Percentiles rank a stretch among this genome's conserved stretches.
phyloP scores from a whole-genome alignment of 2,888 invertebrate species.

The Tanypteryx hageni region DNA sequence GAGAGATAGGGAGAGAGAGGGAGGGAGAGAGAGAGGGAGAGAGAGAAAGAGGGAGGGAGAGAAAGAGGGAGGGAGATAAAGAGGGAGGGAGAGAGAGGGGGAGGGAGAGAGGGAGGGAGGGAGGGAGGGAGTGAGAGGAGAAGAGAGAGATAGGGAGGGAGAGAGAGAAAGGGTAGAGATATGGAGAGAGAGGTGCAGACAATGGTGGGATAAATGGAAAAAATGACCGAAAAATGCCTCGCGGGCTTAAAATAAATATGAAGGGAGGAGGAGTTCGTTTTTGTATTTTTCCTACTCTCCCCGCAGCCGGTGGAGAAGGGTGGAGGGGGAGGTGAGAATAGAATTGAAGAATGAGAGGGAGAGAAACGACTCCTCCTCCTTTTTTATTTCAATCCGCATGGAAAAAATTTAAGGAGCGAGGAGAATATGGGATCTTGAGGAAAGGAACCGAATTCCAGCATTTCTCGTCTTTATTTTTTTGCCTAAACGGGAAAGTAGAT shows the following conservation, averaged over 20 bases:
- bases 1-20: background rate
- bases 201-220: background rate
- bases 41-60: background rate
- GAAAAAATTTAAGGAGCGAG: no score
- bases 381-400: no score
- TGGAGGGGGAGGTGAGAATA: no score
- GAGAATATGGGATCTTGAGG: no score
- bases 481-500: no score
- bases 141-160: no score
- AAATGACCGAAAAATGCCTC: slow-evolving; percentile 1
- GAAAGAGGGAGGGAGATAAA: background rate
- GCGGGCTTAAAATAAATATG: slow-evolving; percentile 24
- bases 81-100: background rate
- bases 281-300: background rate
- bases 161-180: background rate
- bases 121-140: background rate
- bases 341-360: no score
- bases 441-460: no score
- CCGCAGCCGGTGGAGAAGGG: background rate
- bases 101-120: background rate
- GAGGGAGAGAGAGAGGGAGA: background rate
- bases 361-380: no score
- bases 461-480: no score
- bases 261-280: background rate
- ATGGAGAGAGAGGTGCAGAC: background rate